Evolutionary conservation across 2,797 vertebrate species (phyloP), one percentile per base, ranked within the genome.

Genomic region (Rhinatrema bivittatum): DNA sequence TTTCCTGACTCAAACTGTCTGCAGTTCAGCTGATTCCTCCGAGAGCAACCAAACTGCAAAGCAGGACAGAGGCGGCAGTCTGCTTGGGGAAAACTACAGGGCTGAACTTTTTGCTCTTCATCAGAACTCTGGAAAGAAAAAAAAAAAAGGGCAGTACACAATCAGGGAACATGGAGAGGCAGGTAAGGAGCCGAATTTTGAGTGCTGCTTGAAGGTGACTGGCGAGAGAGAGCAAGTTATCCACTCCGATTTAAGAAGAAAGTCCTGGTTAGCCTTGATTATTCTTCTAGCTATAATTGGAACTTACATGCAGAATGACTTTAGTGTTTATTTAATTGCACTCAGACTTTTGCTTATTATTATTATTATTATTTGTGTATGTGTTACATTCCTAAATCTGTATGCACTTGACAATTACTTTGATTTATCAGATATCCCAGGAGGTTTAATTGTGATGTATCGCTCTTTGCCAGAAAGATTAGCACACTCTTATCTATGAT

Each of bases 151-250:
- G 55, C 29, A 37, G 26, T 46, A 40, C 36, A 29, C 29, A 10
- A 42, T 3, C 60, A 3, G 3, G 11, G 59, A 73, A 64, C 55
- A 84, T 82, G 82, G 82, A 71, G 70, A 35, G 42, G 33, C 70
- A 46, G 80, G 80, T 85, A 74, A 4, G 71, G 45, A 26, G 15
- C 46, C 44, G 10, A 20, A 3, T 42, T 32, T 26, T 20, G n/a
- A n/a, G n/a, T 11, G 27, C 34, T 32, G 41, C 35, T 12, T 50
- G 20, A 17, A 10, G 45, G 42, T 17, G 53, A 48, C 43, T 10
- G 31, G 35, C 8, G 16, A 3, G 36, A 15, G 35, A 0, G 43
- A 22, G 46, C 28, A 37, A 7, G 29, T 11, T n/a, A n/a, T n/a
- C n/a, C n/a, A n/a, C n/a, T n/a, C n/a, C n/a, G n/a, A n/a, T n/a